phyloP scores from a whole-genome alignment of 2,888 invertebrate genomes.

The Epirrhoe tristata region DNA sequence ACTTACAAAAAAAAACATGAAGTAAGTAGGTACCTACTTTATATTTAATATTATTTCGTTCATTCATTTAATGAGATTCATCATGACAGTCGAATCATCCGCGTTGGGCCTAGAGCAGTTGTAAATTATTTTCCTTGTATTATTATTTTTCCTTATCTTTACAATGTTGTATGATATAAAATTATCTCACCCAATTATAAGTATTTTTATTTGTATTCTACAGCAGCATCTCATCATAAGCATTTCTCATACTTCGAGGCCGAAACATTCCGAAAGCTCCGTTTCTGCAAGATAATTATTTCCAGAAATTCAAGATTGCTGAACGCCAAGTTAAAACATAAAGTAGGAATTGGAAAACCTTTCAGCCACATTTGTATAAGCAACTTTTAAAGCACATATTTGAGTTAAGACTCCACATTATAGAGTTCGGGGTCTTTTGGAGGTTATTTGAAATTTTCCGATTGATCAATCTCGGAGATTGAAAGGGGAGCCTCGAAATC shows the following conservation, averaged over 20 bases:
- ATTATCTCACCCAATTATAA: no score
- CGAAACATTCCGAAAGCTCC: not conserved
- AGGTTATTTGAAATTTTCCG: conserved; percentile 43
- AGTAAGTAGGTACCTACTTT: no score
- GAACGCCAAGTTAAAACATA: conserved; percentile 21
- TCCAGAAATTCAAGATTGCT: conserved; percentile 12
- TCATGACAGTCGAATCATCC: no score
- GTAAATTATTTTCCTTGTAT: no score
- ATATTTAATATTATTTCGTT: no score
- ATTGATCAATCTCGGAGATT: conserved; percentile 40
- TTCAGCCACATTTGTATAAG: conserved; percentile 47
- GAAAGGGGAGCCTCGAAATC: conserved; percentile 34
- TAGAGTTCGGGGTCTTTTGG: conserved; percentile 34
- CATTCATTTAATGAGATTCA: no score
- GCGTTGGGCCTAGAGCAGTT: no score
- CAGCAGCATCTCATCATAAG: no score
- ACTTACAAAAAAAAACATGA: not conserved
- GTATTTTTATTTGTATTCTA: no score
- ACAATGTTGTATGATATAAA: no score
- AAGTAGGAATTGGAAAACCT: conserved; percentile 43
- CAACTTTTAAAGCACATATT: conserved; percentile 45
- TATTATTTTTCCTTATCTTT: no score
- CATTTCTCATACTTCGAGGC: not conserved
- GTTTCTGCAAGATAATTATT: not conserved
- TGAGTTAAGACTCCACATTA: conserved; percentile 30